phyloP scores from a whole-genome alignment of 2,888 invertebrate genomes.

The Antheraea assamensis region DNA sequence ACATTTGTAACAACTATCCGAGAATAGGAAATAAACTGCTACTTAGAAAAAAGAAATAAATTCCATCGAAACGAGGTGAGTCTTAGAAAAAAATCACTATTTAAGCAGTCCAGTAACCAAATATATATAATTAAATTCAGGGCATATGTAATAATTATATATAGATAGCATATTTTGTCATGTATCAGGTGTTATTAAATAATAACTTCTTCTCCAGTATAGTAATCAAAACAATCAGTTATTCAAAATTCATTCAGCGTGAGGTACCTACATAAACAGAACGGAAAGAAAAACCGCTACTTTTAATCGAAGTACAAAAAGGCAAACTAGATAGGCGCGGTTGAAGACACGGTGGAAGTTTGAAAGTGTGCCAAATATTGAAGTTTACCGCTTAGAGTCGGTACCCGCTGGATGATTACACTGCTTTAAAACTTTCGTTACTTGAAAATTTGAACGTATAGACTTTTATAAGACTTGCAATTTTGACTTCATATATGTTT shows the following conservation, averaged over 20 bases:
- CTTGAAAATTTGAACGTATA: constrained; percentile 35
- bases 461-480: constrained; percentile 25
- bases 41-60: background rate
- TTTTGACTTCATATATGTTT: constrained; percentile 11
- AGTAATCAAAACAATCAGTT: background rate
- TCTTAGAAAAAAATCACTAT: background rate
- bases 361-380: constrained; percentile 66
- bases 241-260: background rate
- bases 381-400: constrained; percentile 49
- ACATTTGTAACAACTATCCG: no score
- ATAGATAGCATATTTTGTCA: no score
- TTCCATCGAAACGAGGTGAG: background rate
- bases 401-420: constrained; percentile 47
- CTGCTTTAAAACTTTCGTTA: constrained; percentile 39
- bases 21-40: no score
- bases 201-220: no score
- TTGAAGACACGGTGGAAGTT: constrained; percentile 46
- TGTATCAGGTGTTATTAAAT: no score
- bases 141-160: no score
- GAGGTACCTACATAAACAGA: constrained; percentile 37
- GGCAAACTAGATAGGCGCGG: background rate
- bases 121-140: no score
- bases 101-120: background rate
- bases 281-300: constrained; percentile 27
- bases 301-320: constrained; percentile 14